phyloP scores from a whole-genome alignment of 2,113 vertebrate genomes.

The Natator depressus region DNA sequence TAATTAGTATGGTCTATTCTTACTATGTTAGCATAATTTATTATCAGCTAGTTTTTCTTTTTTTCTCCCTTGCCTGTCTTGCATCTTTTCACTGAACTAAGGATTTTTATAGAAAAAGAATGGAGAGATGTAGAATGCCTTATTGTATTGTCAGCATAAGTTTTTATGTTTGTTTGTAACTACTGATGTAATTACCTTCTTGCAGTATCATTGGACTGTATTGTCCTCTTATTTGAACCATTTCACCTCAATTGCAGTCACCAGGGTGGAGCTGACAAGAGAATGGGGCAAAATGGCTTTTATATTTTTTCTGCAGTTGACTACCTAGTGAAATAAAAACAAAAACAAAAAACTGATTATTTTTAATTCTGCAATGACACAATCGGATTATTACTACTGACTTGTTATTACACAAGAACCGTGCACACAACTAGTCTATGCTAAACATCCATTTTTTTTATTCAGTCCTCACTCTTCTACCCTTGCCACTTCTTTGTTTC shows the following conservation, averaged over 20 bases:
- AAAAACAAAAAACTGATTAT: not conserved
- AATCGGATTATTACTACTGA: not conserved
- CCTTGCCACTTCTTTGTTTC: not conserved
- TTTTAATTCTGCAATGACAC: not conserved
- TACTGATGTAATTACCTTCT: slow-evolving; percentile 11
- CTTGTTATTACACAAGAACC: not conserved
- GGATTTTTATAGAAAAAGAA: not conserved
- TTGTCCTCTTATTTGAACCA: not conserved
- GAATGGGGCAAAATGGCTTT: not conserved
- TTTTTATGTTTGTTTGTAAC: not conserved
- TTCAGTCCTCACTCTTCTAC: not conserved
- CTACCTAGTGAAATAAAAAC: not conserved
- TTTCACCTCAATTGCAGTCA: not conserved
- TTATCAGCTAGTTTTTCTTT: slow-evolving; percentile 36
- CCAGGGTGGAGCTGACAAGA: not conserved
- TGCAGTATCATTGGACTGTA: not conserved
- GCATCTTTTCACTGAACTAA: not conserved
- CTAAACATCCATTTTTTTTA: not conserved
- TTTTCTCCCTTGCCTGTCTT: slow-evolving; percentile 10
- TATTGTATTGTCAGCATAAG: not conserved
- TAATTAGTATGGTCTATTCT: slow-evolving; percentile 59
- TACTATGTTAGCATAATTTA: slow-evolving; percentile 50
- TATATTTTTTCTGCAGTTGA: not conserved
- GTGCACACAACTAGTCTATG: not conserved
- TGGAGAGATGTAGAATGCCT: not conserved